Conservation (phyloP, 2,797 vertebrate species). For the Typhlichthys subterraneus region DNA sequence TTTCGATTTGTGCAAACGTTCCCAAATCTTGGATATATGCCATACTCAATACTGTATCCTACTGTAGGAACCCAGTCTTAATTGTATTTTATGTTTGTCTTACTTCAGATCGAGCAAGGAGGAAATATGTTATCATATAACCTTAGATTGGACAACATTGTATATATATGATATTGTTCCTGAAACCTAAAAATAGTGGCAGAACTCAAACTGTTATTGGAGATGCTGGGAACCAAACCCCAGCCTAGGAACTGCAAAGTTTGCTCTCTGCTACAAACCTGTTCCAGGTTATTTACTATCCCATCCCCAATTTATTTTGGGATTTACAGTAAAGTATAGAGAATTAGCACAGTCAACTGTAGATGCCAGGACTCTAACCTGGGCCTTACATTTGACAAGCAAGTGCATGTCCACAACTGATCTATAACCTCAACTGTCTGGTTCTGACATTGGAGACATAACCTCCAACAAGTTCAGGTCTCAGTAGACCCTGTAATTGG, state of each 20-base stretch:
- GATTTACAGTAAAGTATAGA: too few relatives aligned
- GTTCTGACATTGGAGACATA: too few relatives aligned
- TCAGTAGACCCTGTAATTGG: conserved; percentile 15
- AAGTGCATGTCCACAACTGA: conserved; percentile 36
- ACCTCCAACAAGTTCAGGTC: background rate
- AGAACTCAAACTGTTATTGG: conserved; percentile 7
- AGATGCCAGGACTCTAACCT: too few relatives aligned
- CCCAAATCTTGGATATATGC: background rate
- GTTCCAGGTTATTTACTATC: too few relatives aligned
- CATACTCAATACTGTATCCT: background rate
- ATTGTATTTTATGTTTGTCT: background rate
- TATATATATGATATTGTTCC: too few relatives aligned
- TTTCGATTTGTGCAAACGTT: background rate
- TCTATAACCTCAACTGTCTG: conserved; percentile 29
- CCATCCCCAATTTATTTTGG: too few relatives aligned
- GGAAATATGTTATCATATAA: too few relatives aligned
- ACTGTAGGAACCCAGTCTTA: background rate
- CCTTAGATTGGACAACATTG: too few relatives aligned
- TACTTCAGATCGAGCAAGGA: too few relatives aligned
- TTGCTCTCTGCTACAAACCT: too few relatives aligned
- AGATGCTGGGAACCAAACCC: conserved; percentile 51
- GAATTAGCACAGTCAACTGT: too few relatives aligned
- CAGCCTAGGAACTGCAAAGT: background rate
- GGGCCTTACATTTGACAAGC: conserved; percentile 49
- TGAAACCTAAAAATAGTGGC: too few relatives aligned